Percentiles rank a stretch among this genome's conserved stretches.
Conservation (phyloP, 1,140 invertebrate genomes). For the Dinoponera quadriceps region DNA sequence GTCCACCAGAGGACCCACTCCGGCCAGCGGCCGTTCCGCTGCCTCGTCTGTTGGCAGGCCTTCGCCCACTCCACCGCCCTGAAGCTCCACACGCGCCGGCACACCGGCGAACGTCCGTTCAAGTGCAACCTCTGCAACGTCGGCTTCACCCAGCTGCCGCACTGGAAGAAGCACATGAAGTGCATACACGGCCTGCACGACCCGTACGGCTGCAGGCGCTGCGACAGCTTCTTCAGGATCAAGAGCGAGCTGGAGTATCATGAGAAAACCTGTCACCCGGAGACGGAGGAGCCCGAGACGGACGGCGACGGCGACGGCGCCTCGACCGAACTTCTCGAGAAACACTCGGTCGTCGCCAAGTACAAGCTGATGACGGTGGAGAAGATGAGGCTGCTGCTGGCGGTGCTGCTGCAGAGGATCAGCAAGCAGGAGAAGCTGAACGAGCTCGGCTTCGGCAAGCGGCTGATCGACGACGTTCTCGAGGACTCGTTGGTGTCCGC, state of each 20-base stretch:
- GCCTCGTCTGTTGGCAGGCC: slow-evolving; percentile 91
- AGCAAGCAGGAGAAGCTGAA: slow-evolving; percentile 91
- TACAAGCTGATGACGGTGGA: slow-evolving; percentile 88
- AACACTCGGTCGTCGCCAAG: slow-evolving; percentile 52
- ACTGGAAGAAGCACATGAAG: slow-evolving; percentile 93
- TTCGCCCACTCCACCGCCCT: slow-evolving; percentile 94
- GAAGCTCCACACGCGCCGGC: slow-evolving; percentile 91
- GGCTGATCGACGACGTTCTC: slow-evolving; percentile 93
- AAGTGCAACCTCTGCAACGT: slow-evolving; percentile 89
- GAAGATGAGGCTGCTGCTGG: slow-evolving; percentile 91
- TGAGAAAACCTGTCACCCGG: slow-evolving; percentile 84
- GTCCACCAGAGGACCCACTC: slow-evolving; percentile 97
- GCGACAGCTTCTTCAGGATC: slow-evolving; percentile 91
- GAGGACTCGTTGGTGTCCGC: slow-evolving; percentile 91
- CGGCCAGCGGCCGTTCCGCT: slow-evolving; percentile 93
- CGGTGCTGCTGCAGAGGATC: slow-evolving; percentile 92
- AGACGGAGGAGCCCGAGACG: slow-evolving; percentile 80
- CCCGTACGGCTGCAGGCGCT: slow-evolving; percentile 90
- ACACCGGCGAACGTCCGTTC: slow-evolving; percentile 94
- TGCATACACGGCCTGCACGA: slow-evolving; percentile 92
- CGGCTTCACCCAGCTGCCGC: slow-evolving; percentile 92
- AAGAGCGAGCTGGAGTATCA: slow-evolving; percentile 91
- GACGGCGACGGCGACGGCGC: slow-evolving; percentile 88
- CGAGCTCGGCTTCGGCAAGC: slow-evolving; percentile 92
- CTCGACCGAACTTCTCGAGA: slow-evolving; percentile 90